Evolutionary conservation across 1,140 invertebrate genomes (phyloP), one percentile per base, ranked within the genome.

Genomic region (Cecropterus lyciades): DNA sequence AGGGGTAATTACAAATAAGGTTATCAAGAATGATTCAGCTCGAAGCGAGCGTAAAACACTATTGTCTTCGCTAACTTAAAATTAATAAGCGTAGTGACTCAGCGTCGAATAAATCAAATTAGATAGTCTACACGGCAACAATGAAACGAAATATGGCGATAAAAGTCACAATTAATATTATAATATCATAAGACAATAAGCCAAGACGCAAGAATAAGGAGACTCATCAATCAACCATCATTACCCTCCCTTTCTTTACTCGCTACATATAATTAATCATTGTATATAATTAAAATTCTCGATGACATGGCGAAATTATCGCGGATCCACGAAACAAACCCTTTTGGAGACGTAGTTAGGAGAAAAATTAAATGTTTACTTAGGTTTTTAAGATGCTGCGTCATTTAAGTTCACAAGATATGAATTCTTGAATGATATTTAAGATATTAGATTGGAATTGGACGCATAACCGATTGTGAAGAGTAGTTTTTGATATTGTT

Each of bases 231-330:
- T 89, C 85, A 89, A 80, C 74, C 67, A 87, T 72, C 75, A 69
- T 65, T 65, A 69, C 73, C 69, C 30, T 17, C 73, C 66, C 72
- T 72, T 74, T 75, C 80, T 80, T 82, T 77, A 72, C 84, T 80
- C 75, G 70, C 87, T 87, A 87, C 72, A 87, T 75, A 88, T 89
- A 89, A 91, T 91, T 91, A 87, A 91, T 89, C 89, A 91, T 72
- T 74, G 77, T 77, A 86, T 89, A 86, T 91, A 89, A 91, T 91
- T 91, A 91, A 91, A 91, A 89, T 85, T 82, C 78, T 71, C 80
- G 84, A 91, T 91, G 89, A 91, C 87, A 86, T 75, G 75, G 84
- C 88, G 75, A 73, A 75, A 84, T 85, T 71, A 74, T n/a, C n/a
- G 67, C 77, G 75, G 68, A 79, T 76, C 78, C 70, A 69, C 65